These are phyloP conservation scores for Sylvia atricapilla DNA, from an alignment of 2,113 vertebrate species.

Conservation along the genomic window DNA sequence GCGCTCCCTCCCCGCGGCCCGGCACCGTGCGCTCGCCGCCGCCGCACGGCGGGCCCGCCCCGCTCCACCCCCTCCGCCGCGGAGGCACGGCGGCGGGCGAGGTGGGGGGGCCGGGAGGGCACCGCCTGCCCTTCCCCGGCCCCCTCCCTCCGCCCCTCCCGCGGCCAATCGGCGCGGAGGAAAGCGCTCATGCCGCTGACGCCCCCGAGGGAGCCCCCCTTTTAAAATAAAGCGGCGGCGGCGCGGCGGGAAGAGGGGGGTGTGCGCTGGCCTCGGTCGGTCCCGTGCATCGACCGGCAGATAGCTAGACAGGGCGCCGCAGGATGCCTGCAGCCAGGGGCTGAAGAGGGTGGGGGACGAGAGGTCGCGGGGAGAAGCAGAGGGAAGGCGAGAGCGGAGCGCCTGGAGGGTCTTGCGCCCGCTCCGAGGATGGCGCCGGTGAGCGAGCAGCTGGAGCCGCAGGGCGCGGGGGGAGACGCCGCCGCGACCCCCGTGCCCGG, in stretches of 20 bases:
- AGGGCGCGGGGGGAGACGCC: background rate
- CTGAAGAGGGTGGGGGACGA: background rate
- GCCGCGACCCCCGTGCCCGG: background rate
- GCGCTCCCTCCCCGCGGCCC: background rate
- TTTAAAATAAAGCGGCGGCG: constrained; percentile 43
- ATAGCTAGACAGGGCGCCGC: background rate
- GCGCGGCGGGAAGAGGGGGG: background rate
- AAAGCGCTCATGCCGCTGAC: background rate
- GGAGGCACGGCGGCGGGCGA: background rate
- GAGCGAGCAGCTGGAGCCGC: background rate
- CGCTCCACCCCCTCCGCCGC: background rate
- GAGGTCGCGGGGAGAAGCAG: background rate
- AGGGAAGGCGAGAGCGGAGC: background rate
- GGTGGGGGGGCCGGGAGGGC: background rate
- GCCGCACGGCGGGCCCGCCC: background rate
- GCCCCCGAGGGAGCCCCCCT: constrained; percentile 10
- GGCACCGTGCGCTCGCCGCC: background rate
- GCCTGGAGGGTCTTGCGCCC: background rate
- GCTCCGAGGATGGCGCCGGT: constrained; percentile 20
- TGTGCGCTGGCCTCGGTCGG: background rate
- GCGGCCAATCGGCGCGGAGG: background rate
- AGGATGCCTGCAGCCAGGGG: background rate
- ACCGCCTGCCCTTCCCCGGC: background rate
- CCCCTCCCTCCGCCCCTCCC: background rate
- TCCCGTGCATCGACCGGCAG: no score